phyloP scores from a whole-genome alignment of 2,113 vertebrate genomes.

The Pandion haliaetus region DNA sequence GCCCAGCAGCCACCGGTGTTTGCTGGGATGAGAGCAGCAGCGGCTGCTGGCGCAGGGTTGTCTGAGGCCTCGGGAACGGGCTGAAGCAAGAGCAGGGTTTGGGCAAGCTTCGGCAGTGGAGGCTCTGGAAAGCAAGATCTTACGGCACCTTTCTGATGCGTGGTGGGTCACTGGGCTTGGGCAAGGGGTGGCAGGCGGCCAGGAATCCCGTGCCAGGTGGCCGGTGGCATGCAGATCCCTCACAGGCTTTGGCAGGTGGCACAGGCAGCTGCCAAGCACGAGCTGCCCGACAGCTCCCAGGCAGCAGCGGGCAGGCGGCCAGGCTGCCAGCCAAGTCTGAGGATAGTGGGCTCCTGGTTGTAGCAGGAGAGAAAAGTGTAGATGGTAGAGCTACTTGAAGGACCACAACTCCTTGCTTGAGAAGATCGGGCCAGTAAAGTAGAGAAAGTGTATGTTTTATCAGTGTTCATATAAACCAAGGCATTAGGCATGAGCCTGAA shows the following conservation, averaged over 20 bases:
- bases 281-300: slow-evolving; percentile 3
- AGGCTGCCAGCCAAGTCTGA: slow-evolving; percentile 34
- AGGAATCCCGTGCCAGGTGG: background rate
- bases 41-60: background rate
- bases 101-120: background rate
- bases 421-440: background rate
- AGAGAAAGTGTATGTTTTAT: background rate
- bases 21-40: background rate
- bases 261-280: slow-evolving; percentile 30
- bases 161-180: background rate
- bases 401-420: background rate
- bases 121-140: background rate
- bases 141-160: accelerated
- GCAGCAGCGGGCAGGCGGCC: slow-evolving; percentile 17
- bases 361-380: background rate
- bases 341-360: background rate
- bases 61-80: background rate
- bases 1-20: accelerated
- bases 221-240: background rate
- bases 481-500: background rate
- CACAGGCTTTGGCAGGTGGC: background rate
- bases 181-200: background rate
- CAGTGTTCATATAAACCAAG: background rate
- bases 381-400: background rate
- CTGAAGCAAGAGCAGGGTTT: background rate